Evolutionary conservation across 2,888 invertebrate genomes (phyloP).

Genomic region (Gisinianus flammeolus): DNA sequence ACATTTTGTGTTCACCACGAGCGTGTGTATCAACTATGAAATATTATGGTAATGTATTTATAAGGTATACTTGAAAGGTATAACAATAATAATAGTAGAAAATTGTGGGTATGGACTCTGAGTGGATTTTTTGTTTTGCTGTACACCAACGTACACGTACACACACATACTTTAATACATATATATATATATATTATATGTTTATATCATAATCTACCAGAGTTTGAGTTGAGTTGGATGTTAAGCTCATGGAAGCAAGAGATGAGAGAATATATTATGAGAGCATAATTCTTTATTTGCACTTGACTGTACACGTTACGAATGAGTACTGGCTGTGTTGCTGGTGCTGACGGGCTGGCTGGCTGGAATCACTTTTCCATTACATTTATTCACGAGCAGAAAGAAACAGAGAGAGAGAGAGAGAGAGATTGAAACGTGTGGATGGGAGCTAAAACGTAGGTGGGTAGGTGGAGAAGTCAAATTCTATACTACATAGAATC

Average conservation of each 20-base stretch:
- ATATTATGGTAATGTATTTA: too few relatives aligned
- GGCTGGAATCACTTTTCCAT: background rate
- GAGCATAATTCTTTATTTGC: background rate
- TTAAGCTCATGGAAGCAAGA: background rate
- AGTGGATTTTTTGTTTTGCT: too few relatives aligned
- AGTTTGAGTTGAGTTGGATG: background rate
- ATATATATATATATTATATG: too few relatives aligned
- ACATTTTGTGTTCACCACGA: too few relatives aligned
- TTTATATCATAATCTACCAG: too few relatives aligned
- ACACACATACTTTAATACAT: too few relatives aligned
- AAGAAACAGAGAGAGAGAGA: background rate
- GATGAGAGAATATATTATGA: background rate
- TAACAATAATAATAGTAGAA: too few relatives aligned
- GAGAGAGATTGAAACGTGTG: background rate
- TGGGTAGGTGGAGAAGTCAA: conserved; percentile 23
- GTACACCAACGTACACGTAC: too few relatives aligned
- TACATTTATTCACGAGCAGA: background rate
- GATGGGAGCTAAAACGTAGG: too few relatives aligned
- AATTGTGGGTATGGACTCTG: background rate
- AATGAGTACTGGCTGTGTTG: background rate
- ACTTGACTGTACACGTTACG: background rate
- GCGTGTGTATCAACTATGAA: too few relatives aligned
- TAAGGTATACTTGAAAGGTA: too few relatives aligned
- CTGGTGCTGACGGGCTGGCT: too few relatives aligned
- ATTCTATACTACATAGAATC: background rate